Percentiles rank a stretch among this genome's conserved stretches.
phyloP scores from a whole-genome alignment of 2,888 invertebrate genomes.

The Rhagophthalmus giganteus region DNA sequence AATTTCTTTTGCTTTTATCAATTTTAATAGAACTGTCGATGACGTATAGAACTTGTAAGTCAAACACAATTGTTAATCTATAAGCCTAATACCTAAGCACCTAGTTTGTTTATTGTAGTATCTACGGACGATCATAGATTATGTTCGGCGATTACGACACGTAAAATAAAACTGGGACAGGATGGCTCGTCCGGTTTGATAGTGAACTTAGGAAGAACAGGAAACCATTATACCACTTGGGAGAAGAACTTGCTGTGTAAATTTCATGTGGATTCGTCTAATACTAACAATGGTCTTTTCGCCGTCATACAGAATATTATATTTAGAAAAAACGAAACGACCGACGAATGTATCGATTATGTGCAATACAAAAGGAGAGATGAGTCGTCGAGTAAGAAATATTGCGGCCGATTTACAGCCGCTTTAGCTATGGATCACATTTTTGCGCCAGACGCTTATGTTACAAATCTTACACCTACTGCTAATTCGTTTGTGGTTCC shows the following conservation, averaged over 20 bases:
- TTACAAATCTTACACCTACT: constrained; percentile 25
- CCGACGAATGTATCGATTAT: constrained; percentile 57
- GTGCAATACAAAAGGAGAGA: constrained; percentile 52
- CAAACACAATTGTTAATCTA: background rate
- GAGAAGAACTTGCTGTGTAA: constrained; percentile 44
- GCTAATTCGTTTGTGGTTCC: constrained; percentile 42
- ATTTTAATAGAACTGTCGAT: background rate
- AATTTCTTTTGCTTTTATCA: background rate
- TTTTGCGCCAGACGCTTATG: constrained; percentile 33
- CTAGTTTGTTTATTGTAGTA: constrained; percentile 34
- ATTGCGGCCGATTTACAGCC: constrained; percentile 51
- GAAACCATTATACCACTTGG: constrained; percentile 42
- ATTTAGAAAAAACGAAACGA: constrained; percentile 50
- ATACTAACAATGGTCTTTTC: constrained; percentile 50
- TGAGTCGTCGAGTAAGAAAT: constrained; percentile 40
- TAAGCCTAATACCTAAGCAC: too few relatives aligned
- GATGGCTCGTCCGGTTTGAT: constrained; percentile 42
- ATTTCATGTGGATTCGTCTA: constrained; percentile 45
- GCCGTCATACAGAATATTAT: constrained; percentile 59
- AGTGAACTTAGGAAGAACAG: constrained; percentile 42
- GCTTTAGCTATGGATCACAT: constrained; percentile 37
- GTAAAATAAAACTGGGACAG: constrained; percentile 39
- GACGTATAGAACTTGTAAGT: constrained; percentile 4
- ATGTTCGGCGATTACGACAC: constrained; percentile 35
- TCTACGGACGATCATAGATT: constrained; percentile 28